Evolutionary conservation across 2,113 vertebrate genomes (phyloP).

Genomic region (Cyphomyrus plagiostoma): DNA sequence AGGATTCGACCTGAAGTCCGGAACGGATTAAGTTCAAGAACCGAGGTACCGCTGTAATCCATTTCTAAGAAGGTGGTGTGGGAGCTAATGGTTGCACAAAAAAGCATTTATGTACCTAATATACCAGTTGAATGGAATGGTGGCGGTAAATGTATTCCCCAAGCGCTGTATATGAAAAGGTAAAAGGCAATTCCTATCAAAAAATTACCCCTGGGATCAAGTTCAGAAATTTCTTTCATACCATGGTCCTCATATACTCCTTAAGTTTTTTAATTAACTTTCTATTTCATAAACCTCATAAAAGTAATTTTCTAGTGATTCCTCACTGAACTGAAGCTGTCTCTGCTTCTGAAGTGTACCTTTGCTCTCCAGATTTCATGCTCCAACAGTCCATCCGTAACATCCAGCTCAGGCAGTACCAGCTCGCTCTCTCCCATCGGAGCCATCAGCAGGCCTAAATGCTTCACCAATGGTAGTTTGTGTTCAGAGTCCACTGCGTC

Average conservation of each 20-base stretch:
- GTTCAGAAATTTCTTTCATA: background rate
- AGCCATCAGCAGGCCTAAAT: slow-evolving; percentile 68
- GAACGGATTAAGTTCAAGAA: no score
- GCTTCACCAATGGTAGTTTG: slow-evolving; percentile 69
- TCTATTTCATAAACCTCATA: background rate
- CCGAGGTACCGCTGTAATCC: background rate
- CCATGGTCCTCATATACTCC: background rate
- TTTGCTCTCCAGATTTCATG: slow-evolving; percentile 72
- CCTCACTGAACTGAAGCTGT: background rate
- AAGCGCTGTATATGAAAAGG: background rate
- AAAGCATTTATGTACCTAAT: background rate
- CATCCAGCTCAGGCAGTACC: slow-evolving; percentile 73
- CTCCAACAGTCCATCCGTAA: slow-evolving; percentile 71
- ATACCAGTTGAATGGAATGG: background rate
- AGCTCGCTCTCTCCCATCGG: slow-evolving; percentile 74
- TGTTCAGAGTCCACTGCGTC: slow-evolving; percentile 71
- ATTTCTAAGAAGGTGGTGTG: background rate
- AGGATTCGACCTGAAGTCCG: no score
- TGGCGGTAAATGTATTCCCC: background rate
- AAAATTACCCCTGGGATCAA: background rate
- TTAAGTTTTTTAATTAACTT: background rate
- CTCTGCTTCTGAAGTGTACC: slow-evolving; percentile 41
- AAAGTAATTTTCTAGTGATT: background rate
- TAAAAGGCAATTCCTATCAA: background rate
- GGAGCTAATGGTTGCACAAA: background rate